Conservation (phyloP, 2,113 vertebrate genomes). For the Piaya cayana region DNA sequence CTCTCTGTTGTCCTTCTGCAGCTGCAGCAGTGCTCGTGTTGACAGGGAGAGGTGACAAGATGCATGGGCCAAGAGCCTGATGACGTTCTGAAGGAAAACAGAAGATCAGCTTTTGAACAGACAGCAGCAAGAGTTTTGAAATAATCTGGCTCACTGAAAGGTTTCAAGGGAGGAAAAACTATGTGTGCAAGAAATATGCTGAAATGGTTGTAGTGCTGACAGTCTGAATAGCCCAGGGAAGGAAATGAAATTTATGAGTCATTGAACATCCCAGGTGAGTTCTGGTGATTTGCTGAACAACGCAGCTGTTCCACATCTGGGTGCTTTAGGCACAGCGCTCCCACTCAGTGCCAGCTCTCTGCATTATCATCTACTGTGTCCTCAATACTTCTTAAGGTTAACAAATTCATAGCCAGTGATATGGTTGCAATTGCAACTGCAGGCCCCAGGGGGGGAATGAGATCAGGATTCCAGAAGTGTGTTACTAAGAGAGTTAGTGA, state of each 20-base stretch:
- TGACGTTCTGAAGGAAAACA: conserved; percentile 1
- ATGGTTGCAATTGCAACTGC: neutral
- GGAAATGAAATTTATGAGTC: conserved; percentile 26
- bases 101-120: neutral
- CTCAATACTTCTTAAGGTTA: neutral
- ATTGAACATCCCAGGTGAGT: conserved; percentile 30
- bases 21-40: conserved; percentile 15
- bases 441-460: neutral
- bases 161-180: neutral
- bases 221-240: neutral
- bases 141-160: neutral
- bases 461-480: neutral
- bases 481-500: neutral
- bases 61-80: neutral
- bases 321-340: neutral
- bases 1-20: conserved; percentile 44
- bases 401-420: neutral
- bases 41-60: conserved; percentile 11
- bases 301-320: neutral
- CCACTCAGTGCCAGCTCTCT: neutral
- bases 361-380: neutral
- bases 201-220: neutral
- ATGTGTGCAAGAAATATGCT: neutral
- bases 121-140: conserved; percentile 7
- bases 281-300: conserved; percentile 13